Conservation (phyloP, 2,888 invertebrate genomes). For the Philopedon plagiatum region DNA sequence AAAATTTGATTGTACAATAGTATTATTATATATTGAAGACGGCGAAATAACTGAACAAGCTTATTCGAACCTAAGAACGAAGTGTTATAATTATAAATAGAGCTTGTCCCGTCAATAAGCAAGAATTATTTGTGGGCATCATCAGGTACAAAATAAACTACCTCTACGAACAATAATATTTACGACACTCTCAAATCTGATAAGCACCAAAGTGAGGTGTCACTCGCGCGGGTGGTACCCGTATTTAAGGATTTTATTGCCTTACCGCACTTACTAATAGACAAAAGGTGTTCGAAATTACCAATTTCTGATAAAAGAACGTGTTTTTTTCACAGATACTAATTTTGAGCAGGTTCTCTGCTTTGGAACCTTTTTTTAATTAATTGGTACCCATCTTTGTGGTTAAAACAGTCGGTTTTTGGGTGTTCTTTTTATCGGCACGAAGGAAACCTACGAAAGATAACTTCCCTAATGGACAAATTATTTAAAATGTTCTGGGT, state of each 20-base stretch:
- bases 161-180: slow-evolving; percentile 56
- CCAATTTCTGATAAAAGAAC: slow-evolving; percentile 58
- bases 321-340: slow-evolving; percentile 36
- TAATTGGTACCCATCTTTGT: slow-evolving; percentile 32
- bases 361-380: slow-evolving; percentile 20
- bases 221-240: slow-evolving; percentile 61
- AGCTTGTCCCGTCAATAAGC: too few species aligned
- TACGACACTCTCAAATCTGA: slow-evolving; percentile 62
- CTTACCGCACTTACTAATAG: slow-evolving; percentile 59
- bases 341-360: slow-evolving; percentile 29
- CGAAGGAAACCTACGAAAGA: background rate
- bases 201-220: slow-evolving; percentile 61
- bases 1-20: too few species aligned
- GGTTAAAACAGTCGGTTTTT: slow-evolving; percentile 9
- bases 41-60: too few species aligned
- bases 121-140: background rate
- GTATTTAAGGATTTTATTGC: slow-evolving; percentile 62
- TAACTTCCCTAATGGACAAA: too few species aligned
- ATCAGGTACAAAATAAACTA: slow-evolving; percentile 42
- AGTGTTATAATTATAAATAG: too few species aligned
- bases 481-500: too few species aligned
- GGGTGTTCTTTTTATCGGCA: slow-evolving; percentile 21
- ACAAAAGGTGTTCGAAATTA: slow-evolving; percentile 62
- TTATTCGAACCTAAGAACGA: too few species aligned
- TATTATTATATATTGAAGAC: too few species aligned